phyloP scores from a whole-genome alignment of 2,888 invertebrate species.

The Alsophila aescularia region DNA sequence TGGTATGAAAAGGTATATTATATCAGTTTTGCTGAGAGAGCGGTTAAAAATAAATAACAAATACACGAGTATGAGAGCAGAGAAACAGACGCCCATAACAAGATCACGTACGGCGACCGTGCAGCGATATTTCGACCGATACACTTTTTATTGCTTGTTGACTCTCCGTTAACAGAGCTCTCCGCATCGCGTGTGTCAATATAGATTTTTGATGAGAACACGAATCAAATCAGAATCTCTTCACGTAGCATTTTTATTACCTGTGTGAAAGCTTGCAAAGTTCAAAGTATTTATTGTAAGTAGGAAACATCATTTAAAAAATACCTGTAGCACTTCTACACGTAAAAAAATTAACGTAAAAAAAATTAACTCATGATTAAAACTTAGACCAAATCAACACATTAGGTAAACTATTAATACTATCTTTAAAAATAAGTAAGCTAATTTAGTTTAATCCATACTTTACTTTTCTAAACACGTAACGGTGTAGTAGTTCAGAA shows the following conservation, averaged over 20 bases:
- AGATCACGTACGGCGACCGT: constrained; percentile 56
- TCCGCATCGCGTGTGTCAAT: constrained; percentile 21
- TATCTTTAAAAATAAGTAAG: too few species aligned
- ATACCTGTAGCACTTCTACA: too few species aligned
- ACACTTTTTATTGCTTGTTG: constrained; percentile 56
- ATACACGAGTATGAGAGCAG: constrained; percentile 38
- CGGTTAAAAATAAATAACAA: constrained; percentile 38
- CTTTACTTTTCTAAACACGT: too few species aligned
- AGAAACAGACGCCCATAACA: constrained; percentile 45
- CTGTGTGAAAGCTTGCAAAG: constrained; percentile 9
- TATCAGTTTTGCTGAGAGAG: neutral
- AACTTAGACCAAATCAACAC: too few species aligned
- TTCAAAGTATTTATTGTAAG: too few species aligned
- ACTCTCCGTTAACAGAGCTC: constrained; percentile 43
- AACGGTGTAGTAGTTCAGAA: too few species aligned
- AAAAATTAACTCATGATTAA: too few species aligned
- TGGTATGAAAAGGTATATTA: too few species aligned
- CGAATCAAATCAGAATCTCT: constrained; percentile 25
- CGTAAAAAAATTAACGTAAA: too few species aligned
- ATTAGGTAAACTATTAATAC: too few species aligned
- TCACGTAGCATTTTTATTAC: constrained; percentile 21
- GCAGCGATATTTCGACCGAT: constrained; percentile 52
- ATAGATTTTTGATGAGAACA: constrained; percentile 40
- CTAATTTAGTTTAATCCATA: too few species aligned
- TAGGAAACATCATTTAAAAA: too few species aligned